Conservation (phyloP, 2,113 vertebrate species). For the Mormoops blainvillei region DNA sequence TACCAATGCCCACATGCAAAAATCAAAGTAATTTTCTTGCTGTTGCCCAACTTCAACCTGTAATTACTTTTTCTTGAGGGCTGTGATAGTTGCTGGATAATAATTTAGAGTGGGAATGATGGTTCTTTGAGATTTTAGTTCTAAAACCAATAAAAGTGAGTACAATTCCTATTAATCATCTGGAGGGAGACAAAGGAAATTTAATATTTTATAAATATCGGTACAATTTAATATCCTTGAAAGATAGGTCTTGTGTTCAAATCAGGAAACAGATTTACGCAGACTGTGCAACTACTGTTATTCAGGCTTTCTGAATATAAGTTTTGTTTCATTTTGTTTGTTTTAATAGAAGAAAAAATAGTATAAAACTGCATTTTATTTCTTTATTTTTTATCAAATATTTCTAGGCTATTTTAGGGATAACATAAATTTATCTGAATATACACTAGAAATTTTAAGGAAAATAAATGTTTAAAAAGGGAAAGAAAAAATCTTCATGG, state of each 20-base stretch:
- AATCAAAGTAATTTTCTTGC: neutral
- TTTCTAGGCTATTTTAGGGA: neutral
- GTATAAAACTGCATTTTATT: neutral
- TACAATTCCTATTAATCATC: neutral
- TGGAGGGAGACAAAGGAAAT: neutral
- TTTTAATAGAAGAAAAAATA: neutral
- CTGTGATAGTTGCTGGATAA: neutral
- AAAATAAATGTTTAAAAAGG: neutral
- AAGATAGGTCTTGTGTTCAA: neutral
- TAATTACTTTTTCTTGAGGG: neutral
- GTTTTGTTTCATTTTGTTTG: neutral
- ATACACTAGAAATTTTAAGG: neutral
- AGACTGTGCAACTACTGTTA: neutral
- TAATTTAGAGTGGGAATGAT: neutral
- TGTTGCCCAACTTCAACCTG: neutral
- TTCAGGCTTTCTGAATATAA: neutral
- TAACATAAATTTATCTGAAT: neutral
- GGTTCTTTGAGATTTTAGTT: neutral
- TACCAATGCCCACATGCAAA: neutral
- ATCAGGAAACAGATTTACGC: neutral
- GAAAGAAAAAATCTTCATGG: neutral
- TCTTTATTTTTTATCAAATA: neutral
- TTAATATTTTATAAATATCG: neutral
- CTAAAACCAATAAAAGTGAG: neutral
- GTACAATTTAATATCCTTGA: neutral